A percentile compares a stretch with the other conserved stretches of the same genome.
These are phyloP conservation scores for Mesorhabditis sp. DNA, from an alignment of 2,888 invertebrate genomes.

Conservation along the genomic window DNA sequence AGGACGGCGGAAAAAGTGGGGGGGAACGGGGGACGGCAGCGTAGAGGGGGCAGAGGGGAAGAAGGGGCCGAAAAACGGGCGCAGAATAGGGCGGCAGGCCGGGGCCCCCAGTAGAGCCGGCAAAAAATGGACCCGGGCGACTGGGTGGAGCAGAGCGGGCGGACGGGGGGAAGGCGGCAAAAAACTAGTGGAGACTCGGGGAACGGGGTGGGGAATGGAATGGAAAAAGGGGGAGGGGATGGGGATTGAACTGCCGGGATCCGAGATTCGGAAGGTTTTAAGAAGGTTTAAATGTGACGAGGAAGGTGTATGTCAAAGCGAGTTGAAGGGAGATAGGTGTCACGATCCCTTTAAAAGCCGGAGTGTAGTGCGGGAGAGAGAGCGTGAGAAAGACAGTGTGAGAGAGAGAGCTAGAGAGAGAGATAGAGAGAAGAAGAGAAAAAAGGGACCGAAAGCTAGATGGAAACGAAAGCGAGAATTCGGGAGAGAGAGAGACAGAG, in stretches of 20 bases:
- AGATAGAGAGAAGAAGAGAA: not conserved
- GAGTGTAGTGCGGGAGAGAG: not conserved
- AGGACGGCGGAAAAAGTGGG: constrained; percentile 4
- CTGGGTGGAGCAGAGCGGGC: not conserved
- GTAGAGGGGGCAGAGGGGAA: not conserved
- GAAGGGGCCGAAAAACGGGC: not conserved
- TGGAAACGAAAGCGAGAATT: not conserved
- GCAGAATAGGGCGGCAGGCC: not conserved
- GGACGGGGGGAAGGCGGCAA: not conserved
- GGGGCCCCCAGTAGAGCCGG: not conserved
- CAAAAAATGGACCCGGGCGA: no score
- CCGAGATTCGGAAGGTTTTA: no score
- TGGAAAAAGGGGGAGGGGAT: not conserved
- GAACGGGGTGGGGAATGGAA: not conserved
- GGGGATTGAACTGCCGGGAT: not conserved
- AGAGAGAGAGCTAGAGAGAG: not conserved
- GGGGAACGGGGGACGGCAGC: not conserved
- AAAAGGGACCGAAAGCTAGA: not conserved
- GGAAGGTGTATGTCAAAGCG: no score
- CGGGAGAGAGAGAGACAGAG: not conserved
- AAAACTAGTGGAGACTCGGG: not conserved
- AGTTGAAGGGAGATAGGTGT: no score
- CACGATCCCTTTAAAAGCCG: no score
- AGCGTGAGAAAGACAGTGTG: not conserved
- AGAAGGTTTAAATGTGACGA: no score